phyloP scores from a whole-genome alignment of 2,888 invertebrate species.

The Chromoteleia sp. region DNA sequence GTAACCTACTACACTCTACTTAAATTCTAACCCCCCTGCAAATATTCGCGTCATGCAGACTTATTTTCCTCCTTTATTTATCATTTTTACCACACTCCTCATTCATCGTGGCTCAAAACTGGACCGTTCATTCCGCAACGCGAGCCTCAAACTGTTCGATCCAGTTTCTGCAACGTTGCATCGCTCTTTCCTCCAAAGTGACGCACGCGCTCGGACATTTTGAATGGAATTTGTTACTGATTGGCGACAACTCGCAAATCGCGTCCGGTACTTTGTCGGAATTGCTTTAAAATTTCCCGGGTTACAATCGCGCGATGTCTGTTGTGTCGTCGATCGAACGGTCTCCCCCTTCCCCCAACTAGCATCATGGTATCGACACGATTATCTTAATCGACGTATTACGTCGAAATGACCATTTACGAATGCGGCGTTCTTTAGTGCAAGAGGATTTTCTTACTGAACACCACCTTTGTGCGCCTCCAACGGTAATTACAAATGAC shows the following conservation, averaged over 20 bases:
- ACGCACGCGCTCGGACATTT: constrained; percentile 47
- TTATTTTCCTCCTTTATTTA: constrained; percentile 8
- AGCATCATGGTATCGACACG: constrained; percentile 68
- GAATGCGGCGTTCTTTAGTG: constrained; percentile 71
- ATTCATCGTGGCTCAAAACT: constrained; percentile 11
- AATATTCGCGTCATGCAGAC: constrained; percentile 74
- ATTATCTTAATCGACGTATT: constrained; percentile 73
- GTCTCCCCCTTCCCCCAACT: constrained; percentile 59
- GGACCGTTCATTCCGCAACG: constrained; percentile 9
- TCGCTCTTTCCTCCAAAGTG: neutral
- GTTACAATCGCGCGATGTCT: neutral
- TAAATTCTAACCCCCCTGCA: constrained; percentile 78
- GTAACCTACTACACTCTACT: constrained; percentile 77
- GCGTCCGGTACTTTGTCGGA: constrained; percentile 51
- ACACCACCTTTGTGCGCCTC: constrained; percentile 80
- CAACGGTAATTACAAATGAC: constrained; percentile 80
- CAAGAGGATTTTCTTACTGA: constrained; percentile 69
- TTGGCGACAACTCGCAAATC: constrained; percentile 74
- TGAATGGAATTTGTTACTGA: constrained; percentile 82
- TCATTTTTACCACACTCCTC: neutral
- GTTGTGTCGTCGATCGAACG: constrained; percentile 69
- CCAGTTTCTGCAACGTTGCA: neutral
- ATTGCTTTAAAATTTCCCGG: neutral
- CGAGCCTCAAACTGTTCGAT: neutral
- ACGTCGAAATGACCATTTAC: constrained; percentile 59